Evolutionary conservation across 2,888 invertebrate species (phyloP).

Genomic region (Abrostola triplasia): DNA sequence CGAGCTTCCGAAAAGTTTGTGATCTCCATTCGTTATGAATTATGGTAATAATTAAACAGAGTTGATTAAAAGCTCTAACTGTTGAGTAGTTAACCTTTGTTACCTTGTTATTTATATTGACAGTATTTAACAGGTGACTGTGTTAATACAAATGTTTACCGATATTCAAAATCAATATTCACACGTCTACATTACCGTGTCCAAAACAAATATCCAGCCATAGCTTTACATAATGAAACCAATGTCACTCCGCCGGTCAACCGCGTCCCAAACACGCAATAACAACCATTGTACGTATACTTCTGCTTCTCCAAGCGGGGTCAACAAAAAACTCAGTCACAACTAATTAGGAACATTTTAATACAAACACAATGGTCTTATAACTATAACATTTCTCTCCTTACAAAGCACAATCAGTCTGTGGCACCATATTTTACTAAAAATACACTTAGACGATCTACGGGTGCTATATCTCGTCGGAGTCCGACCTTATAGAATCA

Average conservation of each 20-base stretch:
- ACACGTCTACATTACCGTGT: constrained; percentile 12
- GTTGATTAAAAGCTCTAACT: neutral
- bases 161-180: constrained; percentile 32
- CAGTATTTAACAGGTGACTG: constrained; percentile 10
- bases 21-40: neutral
- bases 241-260: constrained; percentile 52
- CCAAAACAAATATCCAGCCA: constrained; percentile 25
- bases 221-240: constrained; percentile 44
- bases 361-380: constrained; percentile 75
- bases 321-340: constrained; percentile 69
- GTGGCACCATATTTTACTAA: constrained; percentile 77
- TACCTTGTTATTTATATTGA: neutral
- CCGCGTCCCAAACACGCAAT: constrained; percentile 49
- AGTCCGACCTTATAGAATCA: constrained; percentile 91
- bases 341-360: constrained; percentile 85
- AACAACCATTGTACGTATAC: constrained; percentile 64
- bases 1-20: neutral
- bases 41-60: constrained; percentile 1
- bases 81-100: neutral
- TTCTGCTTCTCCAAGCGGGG: constrained; percentile 66
- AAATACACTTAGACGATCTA: constrained; percentile 69
- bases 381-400: constrained; percentile 72
- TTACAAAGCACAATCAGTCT: constrained; percentile 83
- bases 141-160: constrained; percentile 13
- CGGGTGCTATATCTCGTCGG: constrained; percentile 86